These are phyloP conservation scores for Sebastes matsubarae DNA, from an alignment of 2,797 vertebrate genomes.

Conservation along the genomic window DNA sequence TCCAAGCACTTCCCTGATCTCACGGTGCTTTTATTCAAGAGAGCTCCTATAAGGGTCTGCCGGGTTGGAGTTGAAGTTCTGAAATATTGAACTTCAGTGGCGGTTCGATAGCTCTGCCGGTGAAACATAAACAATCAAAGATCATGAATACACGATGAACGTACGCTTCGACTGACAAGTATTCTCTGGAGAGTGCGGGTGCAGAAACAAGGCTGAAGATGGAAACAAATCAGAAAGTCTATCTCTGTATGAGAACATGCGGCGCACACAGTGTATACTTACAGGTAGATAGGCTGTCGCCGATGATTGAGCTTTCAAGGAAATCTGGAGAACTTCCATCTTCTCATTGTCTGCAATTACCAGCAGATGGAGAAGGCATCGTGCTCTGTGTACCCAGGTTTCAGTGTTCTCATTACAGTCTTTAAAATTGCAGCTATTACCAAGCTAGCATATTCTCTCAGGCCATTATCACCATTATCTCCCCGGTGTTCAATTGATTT, in stretches of 20 bases:
- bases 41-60: background rate
- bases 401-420: background rate
- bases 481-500: constrained; percentile 2
- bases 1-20: background rate
- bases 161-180: background rate
- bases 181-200: background rate
- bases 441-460: background rate
- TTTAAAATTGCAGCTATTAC: constrained; percentile 39
- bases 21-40: background rate
- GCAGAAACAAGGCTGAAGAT: background rate
- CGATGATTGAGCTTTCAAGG: background rate
- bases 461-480: constrained; percentile 10
- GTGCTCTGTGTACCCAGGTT: background rate
- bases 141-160: constrained; percentile 10
- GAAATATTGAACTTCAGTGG: constrained; percentile 12
- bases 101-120: background rate
- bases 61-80: background rate
- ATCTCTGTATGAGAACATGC: background rate
- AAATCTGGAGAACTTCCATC: background rate
- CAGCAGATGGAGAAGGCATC: background rate
- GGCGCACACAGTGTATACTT: background rate
- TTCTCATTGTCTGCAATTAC: background rate
- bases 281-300: background rate
- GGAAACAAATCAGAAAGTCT: background rate
- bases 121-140: constrained; percentile 15